Evolutionary conservation across 2,888 invertebrate genomes (phyloP), one percentile per base, ranked within the genome.

Genomic region (Pseudanteris insignis): DNA sequence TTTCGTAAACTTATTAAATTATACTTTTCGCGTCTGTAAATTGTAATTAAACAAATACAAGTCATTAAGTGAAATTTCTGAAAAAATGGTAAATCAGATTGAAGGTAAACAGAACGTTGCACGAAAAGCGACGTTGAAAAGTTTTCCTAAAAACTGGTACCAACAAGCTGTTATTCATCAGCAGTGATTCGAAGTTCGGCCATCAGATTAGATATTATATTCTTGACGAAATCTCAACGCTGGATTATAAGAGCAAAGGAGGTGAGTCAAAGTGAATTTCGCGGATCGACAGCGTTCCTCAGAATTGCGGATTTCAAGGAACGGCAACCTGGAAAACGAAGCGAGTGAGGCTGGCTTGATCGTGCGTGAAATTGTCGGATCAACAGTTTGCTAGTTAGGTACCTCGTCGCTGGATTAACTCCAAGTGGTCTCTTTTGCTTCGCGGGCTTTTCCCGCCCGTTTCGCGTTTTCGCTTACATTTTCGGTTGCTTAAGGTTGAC

Each of bases 361-460:
- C 66, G 67, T 47, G 66, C 67, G 61, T 65, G 63, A 70, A 66
- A 68, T 70, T 64, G 63, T 55, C 61, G 65, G 64, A 70, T 71
- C 69, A 69, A 72, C 66, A 68, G 67, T 70, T 70, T 65, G 67
- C 66, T 48, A 63, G 66, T 63, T 66, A 63, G 65, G 40, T 63
- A 32, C 57, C 61, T 64, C 65, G 57, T 61, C 61, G 34, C 28
- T 43, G 53, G 61, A 55, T 64, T 57, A 57, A 47, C 36, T 38
- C 40, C 29, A 44, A 57, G 54, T 50, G 44, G 51, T 54, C 54
- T 44, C 28, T 30, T 30, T 32, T 38, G 37, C 48, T 37, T 18
- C 13, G 33, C 29, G 8, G 26, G 25, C 41, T 36, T 36, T 33
- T 11, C 29, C 8, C n/a, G 51, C 30, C 34, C 24, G 13, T 29